Evolutionary conservation across 2,888 invertebrate species (phyloP).

Genomic region (Tinea semifulvella): DNA sequence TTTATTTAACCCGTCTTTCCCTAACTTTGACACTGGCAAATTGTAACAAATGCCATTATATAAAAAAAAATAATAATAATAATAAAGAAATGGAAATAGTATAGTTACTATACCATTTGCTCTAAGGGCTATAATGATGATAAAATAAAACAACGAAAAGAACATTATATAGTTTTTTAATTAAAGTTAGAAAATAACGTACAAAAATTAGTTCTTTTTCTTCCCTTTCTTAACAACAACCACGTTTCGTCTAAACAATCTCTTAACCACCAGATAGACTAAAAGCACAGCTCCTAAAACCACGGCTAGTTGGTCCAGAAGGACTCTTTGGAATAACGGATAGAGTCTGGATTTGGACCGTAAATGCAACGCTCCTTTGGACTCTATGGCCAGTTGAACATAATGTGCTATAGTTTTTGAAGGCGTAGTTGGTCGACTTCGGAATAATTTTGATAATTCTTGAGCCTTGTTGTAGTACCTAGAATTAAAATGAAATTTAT

Average conservation of each 20-base stretch:
- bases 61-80: too few relatives aligned
- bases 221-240: not conserved
- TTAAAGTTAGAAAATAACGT: too few relatives aligned
- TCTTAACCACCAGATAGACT: not conserved
- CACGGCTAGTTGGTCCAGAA: constrained; percentile 32
- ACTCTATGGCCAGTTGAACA: constrained; percentile 37
- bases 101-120: too few relatives aligned
- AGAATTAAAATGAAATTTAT: constrained; percentile 18
- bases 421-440: constrained; percentile 28
- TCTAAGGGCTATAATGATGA: too few relatives aligned
- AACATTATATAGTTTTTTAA: too few relatives aligned
- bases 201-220: constrained; percentile 16
- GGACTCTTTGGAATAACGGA: constrained; percentile 34
- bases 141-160: too few relatives aligned
- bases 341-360: constrained; percentile 31
- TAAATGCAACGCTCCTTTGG: constrained; percentile 35
- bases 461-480: constrained; percentile 37
- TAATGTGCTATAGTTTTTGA: constrained; percentile 34
- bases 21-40: too few relatives aligned
- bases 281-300: constrained; percentile 14
- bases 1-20: too few relatives aligned
- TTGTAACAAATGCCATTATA: too few relatives aligned
- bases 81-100: too few relatives aligned
- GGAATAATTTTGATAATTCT: constrained; percentile 34
- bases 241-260: not conserved